Percentiles rank a stretch among this genome's conserved stretches.
Evolutionary conservation across 1,140 invertebrate species (phyloP).

Genomic region (Dendrolimus punctatus): DNA sequence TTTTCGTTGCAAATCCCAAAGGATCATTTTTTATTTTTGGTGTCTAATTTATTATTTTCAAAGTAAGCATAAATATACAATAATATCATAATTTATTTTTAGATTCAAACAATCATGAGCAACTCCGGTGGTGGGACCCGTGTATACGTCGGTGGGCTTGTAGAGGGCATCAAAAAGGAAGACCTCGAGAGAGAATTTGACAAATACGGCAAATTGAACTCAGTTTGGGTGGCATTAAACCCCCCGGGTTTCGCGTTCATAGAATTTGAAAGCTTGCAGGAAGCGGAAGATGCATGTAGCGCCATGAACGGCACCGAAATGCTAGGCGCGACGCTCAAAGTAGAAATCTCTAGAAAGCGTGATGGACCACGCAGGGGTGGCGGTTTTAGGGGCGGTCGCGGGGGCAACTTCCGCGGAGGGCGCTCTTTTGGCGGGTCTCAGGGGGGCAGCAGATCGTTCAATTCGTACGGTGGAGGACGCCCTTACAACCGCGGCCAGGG

Average conservation of each 20-base stretch:
- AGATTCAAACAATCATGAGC: slow-evolving; percentile 54
- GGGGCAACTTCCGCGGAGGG: slow-evolving; percentile 43
- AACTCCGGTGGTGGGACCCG: slow-evolving; percentile 74
- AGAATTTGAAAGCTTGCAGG: slow-evolving; percentile 95
- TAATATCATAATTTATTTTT: slow-evolving; percentile 22
- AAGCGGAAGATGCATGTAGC: slow-evolving; percentile 95
- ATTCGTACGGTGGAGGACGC: slow-evolving; percentile 27
- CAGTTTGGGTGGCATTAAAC: slow-evolving; percentile 86
- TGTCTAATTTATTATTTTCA: too few relatives aligned
- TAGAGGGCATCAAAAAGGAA: slow-evolving; percentile 89
- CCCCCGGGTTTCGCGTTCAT: slow-evolving; percentile 98
- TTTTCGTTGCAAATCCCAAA: slow-evolving; percentile 1
- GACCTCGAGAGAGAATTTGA: slow-evolving; percentile 89
- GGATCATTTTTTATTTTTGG: too few relatives aligned
- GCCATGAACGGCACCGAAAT: slow-evolving; percentile 91
- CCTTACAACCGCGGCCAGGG: slow-evolving; percentile 39
- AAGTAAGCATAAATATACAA: neutral
- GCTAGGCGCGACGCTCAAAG: slow-evolving; percentile 84
- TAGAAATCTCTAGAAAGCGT: slow-evolving; percentile 86
- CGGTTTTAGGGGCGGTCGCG: slow-evolving; percentile 67
- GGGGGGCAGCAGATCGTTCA: slow-evolving; percentile 25
- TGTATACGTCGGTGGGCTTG: slow-evolving; percentile 89
- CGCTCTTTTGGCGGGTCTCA: slow-evolving; percentile 39
- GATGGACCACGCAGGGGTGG: slow-evolving; percentile 73
- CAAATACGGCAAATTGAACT: slow-evolving; percentile 94